Conservation (phyloP, 1,140 invertebrate genomes). For the Phymastichus coffea region DNA sequence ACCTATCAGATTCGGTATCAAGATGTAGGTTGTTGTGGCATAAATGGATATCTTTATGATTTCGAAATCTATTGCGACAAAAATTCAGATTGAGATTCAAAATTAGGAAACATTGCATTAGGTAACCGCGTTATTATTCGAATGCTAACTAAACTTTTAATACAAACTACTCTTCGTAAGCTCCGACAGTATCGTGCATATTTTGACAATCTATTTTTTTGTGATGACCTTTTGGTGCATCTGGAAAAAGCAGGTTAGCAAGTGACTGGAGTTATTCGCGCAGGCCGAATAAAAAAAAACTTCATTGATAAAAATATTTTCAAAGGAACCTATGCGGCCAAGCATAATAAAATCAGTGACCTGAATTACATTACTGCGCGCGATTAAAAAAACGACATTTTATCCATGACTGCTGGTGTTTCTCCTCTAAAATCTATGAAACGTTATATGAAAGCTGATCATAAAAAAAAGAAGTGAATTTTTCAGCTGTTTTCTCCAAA, state of each 20-base stretch:
- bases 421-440: neutral
- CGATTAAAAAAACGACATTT: too few species aligned
- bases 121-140: conserved; percentile 17
- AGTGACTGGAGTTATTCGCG: conserved; percentile 12
- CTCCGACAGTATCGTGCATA: conserved; percentile 11
- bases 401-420: conserved; percentile 14
- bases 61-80: conserved; percentile 23
- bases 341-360: conserved; percentile 8
- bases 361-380: conserved; percentile 17
- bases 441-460: neutral
- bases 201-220: conserved; percentile 22
- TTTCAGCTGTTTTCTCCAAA: neutral
- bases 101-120: conserved; percentile 8
- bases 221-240: conserved; percentile 13
- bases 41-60: conserved; percentile 11
- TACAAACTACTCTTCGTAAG: neutral
- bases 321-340: neutral
- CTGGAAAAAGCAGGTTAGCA: conserved; percentile 18
- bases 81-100: neutral
- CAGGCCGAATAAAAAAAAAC: conserved; percentile 6
- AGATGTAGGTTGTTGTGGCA: conserved; percentile 12
- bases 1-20: conserved; percentile 6
- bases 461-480: neutral
- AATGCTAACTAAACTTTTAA: neutral
- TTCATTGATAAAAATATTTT: neutral